Conservation (phyloP, 1,140 invertebrate genomes). For the Drosophila guanche region DNA sequence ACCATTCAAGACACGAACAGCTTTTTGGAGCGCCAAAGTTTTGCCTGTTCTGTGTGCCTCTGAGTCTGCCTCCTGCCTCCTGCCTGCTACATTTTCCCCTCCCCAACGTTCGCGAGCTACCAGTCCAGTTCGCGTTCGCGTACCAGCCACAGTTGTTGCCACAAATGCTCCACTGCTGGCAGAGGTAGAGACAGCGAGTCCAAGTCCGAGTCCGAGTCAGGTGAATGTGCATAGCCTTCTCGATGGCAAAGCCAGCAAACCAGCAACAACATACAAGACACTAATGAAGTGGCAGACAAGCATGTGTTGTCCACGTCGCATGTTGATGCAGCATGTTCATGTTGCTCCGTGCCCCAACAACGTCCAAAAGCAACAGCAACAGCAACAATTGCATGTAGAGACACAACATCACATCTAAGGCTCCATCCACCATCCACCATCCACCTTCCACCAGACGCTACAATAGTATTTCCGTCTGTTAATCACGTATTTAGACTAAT, state of each 20-base stretch:
- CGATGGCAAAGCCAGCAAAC: constrained; percentile 26
- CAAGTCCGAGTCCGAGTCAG: constrained; percentile 23
- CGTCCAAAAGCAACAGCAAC: background rate
- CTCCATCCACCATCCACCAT: background rate
- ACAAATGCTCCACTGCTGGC: background rate
- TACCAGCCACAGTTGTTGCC: no score
- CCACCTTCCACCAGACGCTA: constrained; percentile 5
- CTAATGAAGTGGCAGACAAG: constrained; percentile 63
- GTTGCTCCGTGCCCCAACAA: constrained; percentile 34
- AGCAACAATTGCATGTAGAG: constrained; percentile 31
- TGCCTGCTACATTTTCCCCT: constrained; percentile 31
- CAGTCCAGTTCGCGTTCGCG: no score
- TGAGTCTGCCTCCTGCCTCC: background rate
- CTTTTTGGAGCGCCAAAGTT: constrained; percentile 39
- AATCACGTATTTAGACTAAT: constrained; percentile 67
- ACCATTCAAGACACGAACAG: constrained; percentile 40
- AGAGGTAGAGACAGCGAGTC: constrained; percentile 2
- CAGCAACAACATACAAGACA: constrained; percentile 57
- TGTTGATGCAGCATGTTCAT: constrained; percentile 41
- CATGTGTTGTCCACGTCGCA: constrained; percentile 26
- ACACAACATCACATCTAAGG: constrained; percentile 3
- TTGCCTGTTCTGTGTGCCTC: background rate
- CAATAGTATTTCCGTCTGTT: constrained; percentile 57
- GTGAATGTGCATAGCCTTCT: constrained; percentile 55
- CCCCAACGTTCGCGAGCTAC: no score